A percentile compares a stretch with the other conserved stretches of the same genome.
Evolutionary conservation across 92 coral and sea anemone species (phyloP).

Genomic region (Paramuricea clavata): DNA sequence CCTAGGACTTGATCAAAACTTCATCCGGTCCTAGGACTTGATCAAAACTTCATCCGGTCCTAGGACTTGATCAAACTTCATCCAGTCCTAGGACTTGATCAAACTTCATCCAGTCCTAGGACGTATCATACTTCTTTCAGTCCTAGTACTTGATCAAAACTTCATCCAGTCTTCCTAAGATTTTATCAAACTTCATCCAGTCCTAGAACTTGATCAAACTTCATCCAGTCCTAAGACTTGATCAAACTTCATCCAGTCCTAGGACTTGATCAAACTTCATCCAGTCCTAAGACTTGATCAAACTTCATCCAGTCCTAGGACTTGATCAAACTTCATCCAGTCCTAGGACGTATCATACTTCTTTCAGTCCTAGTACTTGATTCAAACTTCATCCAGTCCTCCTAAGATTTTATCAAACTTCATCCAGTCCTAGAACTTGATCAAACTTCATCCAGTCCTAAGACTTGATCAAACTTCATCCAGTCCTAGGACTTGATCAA

Average conservation of each 20-base stretch:
- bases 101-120: too few relatives aligned
- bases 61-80: too few relatives aligned
- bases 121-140: too few relatives aligned
- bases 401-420: not conserved
- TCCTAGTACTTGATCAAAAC: not conserved
- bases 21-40: too few relatives aligned
- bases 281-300: not conserved
- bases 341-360: conserved; percentile 5
- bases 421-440: not conserved
- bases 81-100: too few relatives aligned
- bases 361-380: not conserved
- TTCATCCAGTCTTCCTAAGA: not conserved
- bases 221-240: too few relatives aligned
- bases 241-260: conserved; percentile 10
- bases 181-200: not conserved
- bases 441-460: too few relatives aligned
- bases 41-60: too few relatives aligned
- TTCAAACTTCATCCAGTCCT: conserved; percentile 4
- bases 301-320: not conserved
- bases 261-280: not conserved
- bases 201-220: not conserved
- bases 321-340: not conserved
- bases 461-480: too few relatives aligned
- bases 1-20: too few relatives aligned
- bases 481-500: too few relatives aligned